phyloP scores from a whole-genome alignment of 2,888 invertebrate genomes.

The Drosophila macrospina region DNA sequence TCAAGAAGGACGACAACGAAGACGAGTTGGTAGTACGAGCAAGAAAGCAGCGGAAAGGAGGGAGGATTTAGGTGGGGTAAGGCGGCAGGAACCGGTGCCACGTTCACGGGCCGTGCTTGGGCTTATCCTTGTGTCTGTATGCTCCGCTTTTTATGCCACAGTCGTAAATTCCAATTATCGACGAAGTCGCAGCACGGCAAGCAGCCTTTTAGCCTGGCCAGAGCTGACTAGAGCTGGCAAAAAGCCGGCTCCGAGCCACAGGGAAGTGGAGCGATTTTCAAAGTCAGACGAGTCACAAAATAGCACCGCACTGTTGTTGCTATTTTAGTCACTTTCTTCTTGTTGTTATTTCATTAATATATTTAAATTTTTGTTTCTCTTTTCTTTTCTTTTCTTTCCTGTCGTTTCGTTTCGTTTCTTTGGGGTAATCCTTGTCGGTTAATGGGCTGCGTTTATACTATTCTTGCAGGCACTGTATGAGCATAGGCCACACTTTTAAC shows the following conservation, averaged over 20 bases:
- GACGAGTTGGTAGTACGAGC: no score
- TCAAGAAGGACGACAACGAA: conserved; percentile 8
- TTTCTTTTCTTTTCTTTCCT: conserved; percentile 17
- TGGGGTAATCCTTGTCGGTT: conserved; percentile 53
- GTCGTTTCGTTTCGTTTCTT: no score
- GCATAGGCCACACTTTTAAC: background rate
- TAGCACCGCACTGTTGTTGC: conserved; percentile 37
- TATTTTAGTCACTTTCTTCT: conserved; percentile 62
- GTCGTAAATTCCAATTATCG: conserved; percentile 81
- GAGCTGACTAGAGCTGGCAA: conserved; percentile 5
- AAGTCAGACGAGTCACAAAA: conserved; percentile 67
- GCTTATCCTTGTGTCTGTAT: conserved; percentile 63
- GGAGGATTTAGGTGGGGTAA: background rate
- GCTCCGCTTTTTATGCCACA: conserved; percentile 73
- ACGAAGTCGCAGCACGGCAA: conserved; percentile 73
- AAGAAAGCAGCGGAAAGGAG: background rate
- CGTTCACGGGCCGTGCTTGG: conserved; percentile 55
- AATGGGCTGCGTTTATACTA: conserved; percentile 20
- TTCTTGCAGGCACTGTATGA: conserved; percentile 7
- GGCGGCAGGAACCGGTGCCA: conserved; percentile 9
- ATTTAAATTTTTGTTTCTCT: conserved; percentile 48
- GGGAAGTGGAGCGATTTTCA: conserved; percentile 72
- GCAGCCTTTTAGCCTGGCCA: conserved; percentile 20
- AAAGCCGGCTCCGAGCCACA: conserved; percentile 48
- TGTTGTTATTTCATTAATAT: conserved; percentile 49